A percentile compares a stretch with the other conserved stretches of the same genome.
Conservation (phyloP, 2,113 vertebrate genomes). For the Dendropsophus ebraccatus region DNA sequence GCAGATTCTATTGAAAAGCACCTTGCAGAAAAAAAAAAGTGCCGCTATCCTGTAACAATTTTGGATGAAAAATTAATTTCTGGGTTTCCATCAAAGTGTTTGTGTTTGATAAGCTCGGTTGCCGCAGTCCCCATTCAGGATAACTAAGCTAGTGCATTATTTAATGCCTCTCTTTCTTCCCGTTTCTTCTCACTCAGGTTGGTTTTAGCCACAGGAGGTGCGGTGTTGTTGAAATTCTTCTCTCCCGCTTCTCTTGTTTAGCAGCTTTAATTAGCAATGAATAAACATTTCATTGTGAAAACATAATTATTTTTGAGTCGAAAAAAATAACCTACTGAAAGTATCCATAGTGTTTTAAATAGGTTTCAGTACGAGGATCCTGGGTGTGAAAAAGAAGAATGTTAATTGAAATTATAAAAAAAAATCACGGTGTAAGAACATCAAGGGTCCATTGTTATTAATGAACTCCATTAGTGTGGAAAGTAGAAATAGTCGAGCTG, state of each 20-base stretch:
- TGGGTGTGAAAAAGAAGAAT: neutral
- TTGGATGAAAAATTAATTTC: slow-evolving; percentile 40
- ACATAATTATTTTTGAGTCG: slow-evolving; percentile 12
- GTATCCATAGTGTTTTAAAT: neutral
- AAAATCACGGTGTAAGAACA: neutral
- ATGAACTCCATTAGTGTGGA: neutral
- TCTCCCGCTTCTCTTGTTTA: slow-evolving; percentile 5
- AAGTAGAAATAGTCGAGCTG: neutral
- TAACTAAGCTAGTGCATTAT: slow-evolving; percentile 49
- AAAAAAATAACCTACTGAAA: slow-evolving; percentile 2
- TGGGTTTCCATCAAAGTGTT: slow-evolving; percentile 55
- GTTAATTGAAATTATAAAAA: neutral
- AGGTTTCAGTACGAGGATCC: neutral
- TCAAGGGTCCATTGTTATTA: slow-evolving; percentile 3
- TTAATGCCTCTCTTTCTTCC: slow-evolving; percentile 49
- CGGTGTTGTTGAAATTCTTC: slow-evolving; percentile 17
- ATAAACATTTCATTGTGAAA: slow-evolving; percentile 42
- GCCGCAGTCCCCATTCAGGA: slow-evolving; percentile 38
- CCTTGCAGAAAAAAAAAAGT: slow-evolving; percentile 15
- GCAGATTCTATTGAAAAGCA: slow-evolving; percentile 39
- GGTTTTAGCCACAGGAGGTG: slow-evolving; percentile 45
- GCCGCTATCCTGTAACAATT: slow-evolving; percentile 41
- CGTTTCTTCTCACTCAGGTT: neutral
- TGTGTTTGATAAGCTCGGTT: slow-evolving; percentile 51
- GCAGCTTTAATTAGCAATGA: slow-evolving; percentile 42